Percentiles rank a stretch among this genome's conserved stretches.
Conservation (phyloP, 2,113 vertebrate species). For the Osmerus mordax region DNA sequence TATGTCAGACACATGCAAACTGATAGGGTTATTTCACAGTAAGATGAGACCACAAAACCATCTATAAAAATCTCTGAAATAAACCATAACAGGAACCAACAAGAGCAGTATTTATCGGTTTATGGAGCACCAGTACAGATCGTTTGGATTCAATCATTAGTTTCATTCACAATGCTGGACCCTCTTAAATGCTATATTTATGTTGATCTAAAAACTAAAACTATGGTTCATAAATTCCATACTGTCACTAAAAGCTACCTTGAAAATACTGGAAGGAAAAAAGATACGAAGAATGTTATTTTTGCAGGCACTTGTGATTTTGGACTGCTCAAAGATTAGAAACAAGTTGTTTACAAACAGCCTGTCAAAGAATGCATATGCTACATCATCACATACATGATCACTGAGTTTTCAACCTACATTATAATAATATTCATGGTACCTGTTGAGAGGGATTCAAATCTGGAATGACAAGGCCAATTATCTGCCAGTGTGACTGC, state of each 20-base stretch:
- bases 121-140: not conserved
- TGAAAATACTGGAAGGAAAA: too few species aligned
- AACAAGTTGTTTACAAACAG: not conserved
- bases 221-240: not conserved
- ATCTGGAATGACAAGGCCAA: too few species aligned
- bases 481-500: too few species aligned
- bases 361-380: too few species aligned
- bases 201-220: constrained; percentile 13
- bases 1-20: not conserved
- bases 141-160: constrained; percentile 9
- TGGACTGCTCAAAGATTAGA: not conserved
- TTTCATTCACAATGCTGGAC: too few species aligned
- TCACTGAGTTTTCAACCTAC: too few species aligned
- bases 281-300: not conserved
- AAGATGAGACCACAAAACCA: not conserved
- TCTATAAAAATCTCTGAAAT: not conserved
- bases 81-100: not conserved
- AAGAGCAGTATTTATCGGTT: not conserved
- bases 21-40: not conserved
- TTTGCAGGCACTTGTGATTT: not conserved
- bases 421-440: too few species aligned
- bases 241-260: too few species aligned
- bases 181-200: too few species aligned
- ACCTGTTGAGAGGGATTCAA: too few species aligned
- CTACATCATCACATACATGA: too few species aligned